Conservation (phyloP, 2,888 invertebrate species). For the Spisula solida region DNA sequence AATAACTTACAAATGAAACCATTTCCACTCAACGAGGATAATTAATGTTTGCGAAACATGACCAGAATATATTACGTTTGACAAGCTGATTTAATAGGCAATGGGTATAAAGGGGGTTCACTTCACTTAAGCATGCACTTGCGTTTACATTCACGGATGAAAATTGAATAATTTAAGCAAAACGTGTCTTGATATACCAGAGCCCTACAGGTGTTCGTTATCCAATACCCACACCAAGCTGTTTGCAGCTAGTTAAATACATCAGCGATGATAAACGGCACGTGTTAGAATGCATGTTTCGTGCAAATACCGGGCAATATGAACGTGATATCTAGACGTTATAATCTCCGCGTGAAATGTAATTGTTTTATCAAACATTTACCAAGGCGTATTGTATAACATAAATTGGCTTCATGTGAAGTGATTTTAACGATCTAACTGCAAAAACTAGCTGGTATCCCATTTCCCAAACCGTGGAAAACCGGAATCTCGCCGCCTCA, state of each 20-base stretch:
- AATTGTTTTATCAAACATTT: not conserved
- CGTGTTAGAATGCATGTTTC: slow-evolving; percentile 1
- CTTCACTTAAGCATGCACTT: slow-evolving; percentile 40
- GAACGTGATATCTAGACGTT: not conserved
- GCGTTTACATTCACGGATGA: slow-evolving; percentile 38
- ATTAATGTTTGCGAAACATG: slow-evolving; percentile 60
- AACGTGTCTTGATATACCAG: not conserved
- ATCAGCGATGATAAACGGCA: not conserved
- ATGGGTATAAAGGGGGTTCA: slow-evolving; percentile 33
- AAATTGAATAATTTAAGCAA: slow-evolving; percentile 31
- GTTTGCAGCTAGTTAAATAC: not conserved
- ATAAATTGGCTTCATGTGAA: not conserved
- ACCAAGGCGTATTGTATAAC: not conserved
- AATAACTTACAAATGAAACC: slow-evolving; percentile 29
- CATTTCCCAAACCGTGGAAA: no score
- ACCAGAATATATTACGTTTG: slow-evolving; percentile 58
- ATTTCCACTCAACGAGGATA: slow-evolving; percentile 39
- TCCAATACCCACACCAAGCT: not conserved
- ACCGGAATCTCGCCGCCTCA: no score
- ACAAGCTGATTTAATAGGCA: slow-evolving; percentile 35
- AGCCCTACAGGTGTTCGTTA: slow-evolving; percentile 17
- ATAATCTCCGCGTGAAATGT: not conserved
- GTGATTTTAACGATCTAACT: no score
- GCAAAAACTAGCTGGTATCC: no score
- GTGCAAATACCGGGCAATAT: not conserved